Evolutionary conservation across 2,888 invertebrate genomes (phyloP), one percentile per base, ranked within the genome.

Genomic region (Chaetogeoica ovagalla): DNA sequence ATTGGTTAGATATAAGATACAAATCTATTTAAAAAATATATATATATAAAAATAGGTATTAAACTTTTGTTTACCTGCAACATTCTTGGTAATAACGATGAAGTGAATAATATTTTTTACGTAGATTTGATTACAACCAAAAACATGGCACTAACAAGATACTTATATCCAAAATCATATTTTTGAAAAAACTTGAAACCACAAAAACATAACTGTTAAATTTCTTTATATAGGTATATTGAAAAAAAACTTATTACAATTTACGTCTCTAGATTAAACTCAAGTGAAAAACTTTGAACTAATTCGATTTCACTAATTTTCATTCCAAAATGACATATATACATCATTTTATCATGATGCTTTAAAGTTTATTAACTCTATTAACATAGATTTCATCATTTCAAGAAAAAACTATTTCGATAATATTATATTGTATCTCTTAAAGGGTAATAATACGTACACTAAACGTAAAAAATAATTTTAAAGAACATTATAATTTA

Each of bases 61-160:
- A 70, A 77, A 70, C 77, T 71, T 63, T 60, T 79, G 79, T 79
- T 79, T 79, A 79, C 79, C 79, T 79, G 79, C 63, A 79, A 71
- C 71, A 71, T 79, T 79, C 71, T 79, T 59, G 55, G 79, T 77
- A 77, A 77, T 70, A 79, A 79, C 71, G 79, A 70, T 79, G 79
- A 79, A 79, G 79, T 76, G 79, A 79, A 79, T 60, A 65, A 79
- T 63, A 79, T 60, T 77, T 79, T 71, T 71, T 63, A 79, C 79
- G 63, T 70, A 71, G 69, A 70, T 79, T 79, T 70, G 63, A 79
- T 77, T 52, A 77, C 62, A 57, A 79, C 63, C 79, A 71, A 71
- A 71, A 79, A 63, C 70, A 59, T 63, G 37, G 60, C 70, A 79
- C 69, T 37, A 79, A 63, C 39, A 57, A 70, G 70, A 70, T 63